phyloP scores from a whole-genome alignment of 2,888 invertebrate genomes.

The Pollenia amentaria region DNA sequence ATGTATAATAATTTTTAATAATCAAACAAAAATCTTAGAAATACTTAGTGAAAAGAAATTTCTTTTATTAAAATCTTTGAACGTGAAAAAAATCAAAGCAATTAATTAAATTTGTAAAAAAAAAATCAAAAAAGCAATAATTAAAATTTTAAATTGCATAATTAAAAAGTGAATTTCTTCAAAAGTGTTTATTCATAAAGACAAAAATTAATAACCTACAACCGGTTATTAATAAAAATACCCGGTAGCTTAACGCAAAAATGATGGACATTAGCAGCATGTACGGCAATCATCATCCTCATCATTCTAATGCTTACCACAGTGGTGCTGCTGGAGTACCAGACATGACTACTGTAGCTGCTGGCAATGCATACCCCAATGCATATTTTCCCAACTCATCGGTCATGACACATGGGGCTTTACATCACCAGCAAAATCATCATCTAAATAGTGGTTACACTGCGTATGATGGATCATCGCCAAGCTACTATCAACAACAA shows the following conservation, averaged over 20 bases:
- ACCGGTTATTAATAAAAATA: conserved; percentile 40
- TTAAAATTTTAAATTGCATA: background rate
- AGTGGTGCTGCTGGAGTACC: conserved; percentile 76
- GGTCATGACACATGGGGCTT: conserved; percentile 74
- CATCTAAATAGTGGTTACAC: conserved; percentile 77
- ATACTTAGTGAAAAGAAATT: conserved; percentile 29
- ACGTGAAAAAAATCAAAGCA: background rate
- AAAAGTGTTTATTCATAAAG: conserved; percentile 13
- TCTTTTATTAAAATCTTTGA: conserved; percentile 35
- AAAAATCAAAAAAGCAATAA: conserved; percentile 33
- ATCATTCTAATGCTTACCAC: conserved; percentile 81
- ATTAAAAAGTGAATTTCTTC: conserved; percentile 10
- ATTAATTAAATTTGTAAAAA: background rate
- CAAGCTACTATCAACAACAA: conserved; percentile 77
- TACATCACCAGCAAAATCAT: conserved; percentile 77
- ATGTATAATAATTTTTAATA: conserved; percentile 16
- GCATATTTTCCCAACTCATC: conserved; percentile 78
- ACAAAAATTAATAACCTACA: conserved; percentile 21
- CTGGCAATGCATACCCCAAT: conserved; percentile 80
- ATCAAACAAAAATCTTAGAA: conserved; percentile 20
- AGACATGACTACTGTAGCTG: conserved; percentile 74
- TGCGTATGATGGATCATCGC: conserved; percentile 79
- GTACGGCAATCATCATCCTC: conserved; percentile 84
- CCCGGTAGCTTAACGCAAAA: conserved; percentile 76
- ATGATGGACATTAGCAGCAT: conserved; percentile 85